Conservation (phyloP, 2,888 invertebrate species). For the Sthenelais limicola region DNA sequence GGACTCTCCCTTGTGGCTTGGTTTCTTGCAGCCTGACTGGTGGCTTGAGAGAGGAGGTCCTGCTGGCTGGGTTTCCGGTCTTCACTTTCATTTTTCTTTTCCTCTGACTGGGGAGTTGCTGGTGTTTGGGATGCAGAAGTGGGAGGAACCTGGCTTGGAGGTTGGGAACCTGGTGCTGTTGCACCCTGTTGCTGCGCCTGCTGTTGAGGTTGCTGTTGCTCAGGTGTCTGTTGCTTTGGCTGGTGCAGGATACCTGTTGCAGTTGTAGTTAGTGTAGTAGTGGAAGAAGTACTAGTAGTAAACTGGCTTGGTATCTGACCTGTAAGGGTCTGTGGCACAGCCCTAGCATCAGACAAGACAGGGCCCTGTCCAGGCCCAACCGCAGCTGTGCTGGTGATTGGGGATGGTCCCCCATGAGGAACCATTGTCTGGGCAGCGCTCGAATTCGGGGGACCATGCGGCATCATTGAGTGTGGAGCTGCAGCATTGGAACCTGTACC, state of each 20-base stretch:
- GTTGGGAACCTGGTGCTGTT: background rate
- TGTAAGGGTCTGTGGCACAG: too few species aligned
- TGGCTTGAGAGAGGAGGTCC: too few species aligned
- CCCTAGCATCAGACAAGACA: too few species aligned
- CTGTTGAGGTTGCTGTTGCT: conserved; percentile 31
- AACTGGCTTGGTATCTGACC: too few species aligned
- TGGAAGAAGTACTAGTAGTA: too few species aligned
- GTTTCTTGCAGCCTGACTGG: too few species aligned
- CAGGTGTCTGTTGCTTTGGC: conserved; percentile 11
- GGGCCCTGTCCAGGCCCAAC: too few species aligned
- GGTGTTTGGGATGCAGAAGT: too few species aligned
- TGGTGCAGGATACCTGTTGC: background rate
- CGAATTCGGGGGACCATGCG: background rate
- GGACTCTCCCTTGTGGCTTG: too few species aligned
- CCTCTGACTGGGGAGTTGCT: background rate
- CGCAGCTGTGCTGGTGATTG: too few species aligned
- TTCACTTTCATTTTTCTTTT: background rate
- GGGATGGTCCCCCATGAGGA: background rate
- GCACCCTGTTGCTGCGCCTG: conserved; percentile 1
- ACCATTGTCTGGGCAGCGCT: background rate
- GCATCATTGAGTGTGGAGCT: conserved; percentile 9
- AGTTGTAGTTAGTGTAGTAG: too few species aligned
- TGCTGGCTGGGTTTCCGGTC: background rate
- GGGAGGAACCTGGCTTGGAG: too few species aligned
- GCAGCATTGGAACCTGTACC: conserved; percentile 9